Evolutionary conservation across 1,140 invertebrate species (phyloP).

Genomic region (Palaemon carinicauda): DNA sequence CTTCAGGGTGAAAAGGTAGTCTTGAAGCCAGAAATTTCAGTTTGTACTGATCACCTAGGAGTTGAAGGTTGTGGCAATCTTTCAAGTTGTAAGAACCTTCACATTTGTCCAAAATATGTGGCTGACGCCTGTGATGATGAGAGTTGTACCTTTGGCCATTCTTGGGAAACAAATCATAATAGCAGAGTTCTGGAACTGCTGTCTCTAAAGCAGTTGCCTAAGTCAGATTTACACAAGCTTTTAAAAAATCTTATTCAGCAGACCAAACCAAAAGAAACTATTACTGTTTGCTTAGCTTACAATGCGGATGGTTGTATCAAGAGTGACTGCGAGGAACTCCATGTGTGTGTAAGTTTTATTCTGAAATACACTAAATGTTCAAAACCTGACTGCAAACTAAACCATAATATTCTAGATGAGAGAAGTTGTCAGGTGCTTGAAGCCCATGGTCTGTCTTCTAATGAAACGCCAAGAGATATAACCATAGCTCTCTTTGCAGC

Average conservation of each 20-base stretch:
- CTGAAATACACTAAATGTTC: neutral
- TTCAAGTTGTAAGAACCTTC: neutral
- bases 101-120: slow-evolving; percentile 23
- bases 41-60: neutral
- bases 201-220: neutral
- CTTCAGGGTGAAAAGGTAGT: neutral
- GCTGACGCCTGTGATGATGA: neutral
- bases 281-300: slow-evolving; percentile 22
- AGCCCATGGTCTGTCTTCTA: neutral
- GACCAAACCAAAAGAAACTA: neutral
- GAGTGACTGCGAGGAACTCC: neutral
- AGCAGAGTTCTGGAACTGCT: neutral
- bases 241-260: neutral
- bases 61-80: neutral
- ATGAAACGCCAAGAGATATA: slow-evolving; percentile 23
- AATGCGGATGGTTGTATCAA: neutral
- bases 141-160: slow-evolving; percentile 12
- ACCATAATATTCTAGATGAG: slow-evolving; percentile 16
- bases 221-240: neutral
- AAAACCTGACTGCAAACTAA: slow-evolving; percentile 7
- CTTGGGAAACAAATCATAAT: slow-evolving; percentile 38
- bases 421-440: slow-evolving; percentile 9
- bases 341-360: slow-evolving; percentile 27
- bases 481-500: neutral
- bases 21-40: neutral